These are phyloP conservation scores for Danio tinwini DNA, from an alignment of 2,797 vertebrate species.

Conservation along the genomic window DNA sequence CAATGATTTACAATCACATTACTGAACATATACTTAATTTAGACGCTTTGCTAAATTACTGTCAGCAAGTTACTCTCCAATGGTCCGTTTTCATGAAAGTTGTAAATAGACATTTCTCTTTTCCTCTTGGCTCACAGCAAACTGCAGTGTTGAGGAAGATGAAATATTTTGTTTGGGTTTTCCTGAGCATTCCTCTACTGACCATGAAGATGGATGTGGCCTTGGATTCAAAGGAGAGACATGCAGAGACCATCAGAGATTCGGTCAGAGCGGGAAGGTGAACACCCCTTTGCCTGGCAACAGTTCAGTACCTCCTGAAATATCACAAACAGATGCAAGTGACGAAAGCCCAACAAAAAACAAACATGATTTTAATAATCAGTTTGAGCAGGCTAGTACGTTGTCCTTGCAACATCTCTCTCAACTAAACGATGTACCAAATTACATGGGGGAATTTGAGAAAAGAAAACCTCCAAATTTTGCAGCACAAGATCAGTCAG, in stretches of 20 bases:
- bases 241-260: slow-evolving; percentile 11
- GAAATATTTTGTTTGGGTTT: slow-evolving; percentile 1
- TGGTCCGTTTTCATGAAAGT: not conserved
- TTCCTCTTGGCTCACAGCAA: slow-evolving; percentile 3
- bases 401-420: slow-evolving; percentile 1
- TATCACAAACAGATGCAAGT: slow-evolving; percentile 3
- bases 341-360: not conserved
- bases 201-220: slow-evolving; percentile 1
- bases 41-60: not conserved
- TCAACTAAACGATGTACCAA: not conserved
- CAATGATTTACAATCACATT: not conserved
- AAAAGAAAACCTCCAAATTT: slow-evolving; percentile 4
- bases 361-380: not conserved
- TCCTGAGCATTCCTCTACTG: not conserved
- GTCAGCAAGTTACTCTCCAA: not conserved
- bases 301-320: slow-evolving; percentile 23
- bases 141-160: slow-evolving; percentile 10
- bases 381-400: not conserved
- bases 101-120: not conserved
- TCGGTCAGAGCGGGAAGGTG: not conserved
- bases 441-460: not conserved
- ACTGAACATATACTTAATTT: not conserved
- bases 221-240: slow-evolving; percentile 19
- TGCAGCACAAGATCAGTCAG: not conserved
- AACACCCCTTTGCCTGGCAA: slow-evolving; percentile 3